Conservation (phyloP, 2,113 vertebrate species). For the Desmodus rotundus region DNA sequence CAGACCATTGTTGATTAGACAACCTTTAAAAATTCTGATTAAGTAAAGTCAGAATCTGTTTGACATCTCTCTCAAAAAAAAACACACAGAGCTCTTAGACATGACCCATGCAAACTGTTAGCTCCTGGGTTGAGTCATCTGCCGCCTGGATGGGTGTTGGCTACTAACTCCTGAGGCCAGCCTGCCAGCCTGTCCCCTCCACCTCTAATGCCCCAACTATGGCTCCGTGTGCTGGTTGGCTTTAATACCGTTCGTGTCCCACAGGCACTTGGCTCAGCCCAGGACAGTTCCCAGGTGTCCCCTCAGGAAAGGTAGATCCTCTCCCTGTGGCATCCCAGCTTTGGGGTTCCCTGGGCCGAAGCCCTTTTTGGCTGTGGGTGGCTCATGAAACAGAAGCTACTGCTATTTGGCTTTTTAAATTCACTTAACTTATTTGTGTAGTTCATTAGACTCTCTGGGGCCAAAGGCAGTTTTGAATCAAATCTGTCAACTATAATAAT, state of each 20-base stretch:
- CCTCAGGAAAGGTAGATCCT: neutral
- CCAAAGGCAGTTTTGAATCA: neutral
- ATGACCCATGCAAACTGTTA: accelerated
- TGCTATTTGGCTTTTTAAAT: neutral
- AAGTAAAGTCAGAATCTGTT: neutral
- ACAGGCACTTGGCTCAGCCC: neutral
- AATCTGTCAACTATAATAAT: neutral
- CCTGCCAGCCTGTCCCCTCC: neutral
- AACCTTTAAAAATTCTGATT: slow-evolving; percentile 63
- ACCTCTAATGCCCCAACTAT: accelerated
- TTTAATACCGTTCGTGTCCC: neutral
- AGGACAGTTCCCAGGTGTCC: neutral
- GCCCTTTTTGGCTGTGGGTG: neutral
- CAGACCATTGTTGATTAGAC: slow-evolving; percentile 68
- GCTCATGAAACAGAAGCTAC: neutral
- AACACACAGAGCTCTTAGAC: neutral
- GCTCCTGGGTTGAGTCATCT: accelerated
- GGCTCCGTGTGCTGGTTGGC: accelerated
- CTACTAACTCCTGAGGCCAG: neutral
- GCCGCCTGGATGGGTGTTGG: accelerated
- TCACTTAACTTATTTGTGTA: slow-evolving; percentile 14
- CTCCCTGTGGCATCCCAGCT: neutral
- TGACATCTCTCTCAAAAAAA: neutral
- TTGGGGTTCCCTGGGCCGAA: neutral
- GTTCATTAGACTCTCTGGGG: neutral